Evolutionary conservation across 2,888 invertebrate genomes (phyloP).

Genomic region (Oscheius sp.): DNA sequence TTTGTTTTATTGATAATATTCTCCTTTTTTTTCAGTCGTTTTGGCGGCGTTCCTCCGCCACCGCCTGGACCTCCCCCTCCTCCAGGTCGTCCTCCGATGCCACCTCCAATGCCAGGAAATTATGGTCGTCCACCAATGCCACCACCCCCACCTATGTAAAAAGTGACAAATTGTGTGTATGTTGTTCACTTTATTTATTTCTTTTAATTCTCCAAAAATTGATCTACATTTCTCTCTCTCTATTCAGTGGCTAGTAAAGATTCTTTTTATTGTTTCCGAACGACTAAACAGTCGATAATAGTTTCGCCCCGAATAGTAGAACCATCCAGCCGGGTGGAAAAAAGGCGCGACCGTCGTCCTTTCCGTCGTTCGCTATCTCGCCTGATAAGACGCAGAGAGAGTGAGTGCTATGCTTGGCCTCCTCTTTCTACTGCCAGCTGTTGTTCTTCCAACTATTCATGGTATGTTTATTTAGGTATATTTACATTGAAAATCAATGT

Average conservation of each 20-base stretch:
- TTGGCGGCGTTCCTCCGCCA: conserved; percentile 42
- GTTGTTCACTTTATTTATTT: background rate
- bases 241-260: background rate
- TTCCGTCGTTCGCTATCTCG: conserved; percentile 13
- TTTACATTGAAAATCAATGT: no score
- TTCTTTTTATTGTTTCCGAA: no score
- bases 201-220: background rate
- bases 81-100: conserved; percentile 55
- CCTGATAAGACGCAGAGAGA: conserved; percentile 33
- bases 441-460: conserved; percentile 18
- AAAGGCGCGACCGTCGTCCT: conserved; percentile 29
- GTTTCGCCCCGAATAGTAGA: background rate
- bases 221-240: no score
- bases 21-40: conserved; percentile 9
- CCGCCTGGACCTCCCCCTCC: conserved; percentile 48
- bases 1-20: background rate
- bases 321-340: conserved; percentile 7
- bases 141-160: conserved; percentile 31
- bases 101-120: conserved; percentile 49
- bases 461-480: no score
- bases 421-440: conserved; percentile 29
- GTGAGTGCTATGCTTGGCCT: conserved; percentile 32
- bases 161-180: background rate
- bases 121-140: conserved; percentile 36
- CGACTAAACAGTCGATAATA: background rate